These are phyloP conservation scores for Sesamia nonagrioides DNA, from an alignment of 1,140 invertebrate genomes.

Conservation along the genomic window DNA sequence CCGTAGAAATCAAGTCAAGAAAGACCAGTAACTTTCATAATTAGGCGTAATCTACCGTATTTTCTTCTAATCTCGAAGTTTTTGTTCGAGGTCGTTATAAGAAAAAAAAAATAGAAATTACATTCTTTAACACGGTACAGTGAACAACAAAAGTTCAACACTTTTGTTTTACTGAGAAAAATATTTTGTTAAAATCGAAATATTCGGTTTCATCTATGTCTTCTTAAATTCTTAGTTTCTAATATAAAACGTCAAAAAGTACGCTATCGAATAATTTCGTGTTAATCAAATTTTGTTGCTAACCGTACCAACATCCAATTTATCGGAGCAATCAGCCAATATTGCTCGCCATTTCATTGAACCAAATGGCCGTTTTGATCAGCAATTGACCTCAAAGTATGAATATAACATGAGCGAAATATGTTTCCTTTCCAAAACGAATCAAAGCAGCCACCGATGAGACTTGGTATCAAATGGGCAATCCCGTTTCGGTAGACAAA, in stretches of 20 bases:
- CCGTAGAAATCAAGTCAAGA: no score
- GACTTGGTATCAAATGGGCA: conserved; percentile 15
- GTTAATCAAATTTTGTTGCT: no score
- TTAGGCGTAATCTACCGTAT: no score
- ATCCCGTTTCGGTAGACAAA: conserved; percentile 24
- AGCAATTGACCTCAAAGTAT: conserved; percentile 38
- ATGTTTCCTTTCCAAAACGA: conserved; percentile 39
- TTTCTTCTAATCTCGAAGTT: no score
- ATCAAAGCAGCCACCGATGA: conserved; percentile 30
- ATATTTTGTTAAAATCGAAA: no score
- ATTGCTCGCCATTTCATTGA: neutral
- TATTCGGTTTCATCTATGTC: no score
- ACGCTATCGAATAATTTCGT: no score
- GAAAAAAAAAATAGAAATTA: neutral
- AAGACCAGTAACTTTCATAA: no score
- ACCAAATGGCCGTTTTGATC: conserved; percentile 17
- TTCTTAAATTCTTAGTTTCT: no score
- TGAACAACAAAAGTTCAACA: no score
- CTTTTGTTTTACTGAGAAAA: no score
- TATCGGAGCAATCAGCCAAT: conserved; percentile 12
- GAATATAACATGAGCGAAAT: conserved; percentile 36
- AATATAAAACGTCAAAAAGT: no score
- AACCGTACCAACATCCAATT: neutral
- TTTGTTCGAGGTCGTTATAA: neutral
- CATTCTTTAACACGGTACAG: neutral